These are phyloP conservation scores for Lerista edwardsae DNA, from an alignment of 2,797 vertebrate species.

Conservation along the genomic window DNA sequence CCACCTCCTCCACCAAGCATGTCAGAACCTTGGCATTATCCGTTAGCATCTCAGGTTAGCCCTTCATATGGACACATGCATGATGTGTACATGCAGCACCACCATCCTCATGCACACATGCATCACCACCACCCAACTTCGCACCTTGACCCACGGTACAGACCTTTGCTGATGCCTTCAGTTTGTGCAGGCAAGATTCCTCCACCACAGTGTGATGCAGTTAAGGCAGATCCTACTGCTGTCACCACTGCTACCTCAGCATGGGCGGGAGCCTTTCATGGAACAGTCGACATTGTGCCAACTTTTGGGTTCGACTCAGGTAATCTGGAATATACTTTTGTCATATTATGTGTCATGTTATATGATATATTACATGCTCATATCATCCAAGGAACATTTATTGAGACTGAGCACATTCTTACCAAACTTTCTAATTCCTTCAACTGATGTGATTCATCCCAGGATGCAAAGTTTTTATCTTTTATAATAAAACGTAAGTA, in stretches of 20 bases:
- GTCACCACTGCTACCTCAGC: constrained; percentile 81
- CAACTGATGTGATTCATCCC: not conserved
- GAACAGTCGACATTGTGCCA: constrained; percentile 87
- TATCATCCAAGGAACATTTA: constrained; percentile 23
- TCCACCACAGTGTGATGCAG: constrained; percentile 80
- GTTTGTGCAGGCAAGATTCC: constrained; percentile 83
- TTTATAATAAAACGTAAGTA: not conserved
- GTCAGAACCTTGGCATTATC: constrained; percentile 92
- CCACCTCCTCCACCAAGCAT: constrained; percentile 81
- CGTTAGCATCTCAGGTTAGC: constrained; percentile 87
- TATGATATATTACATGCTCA: not conserved
- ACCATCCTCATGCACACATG: constrained; percentile 79
- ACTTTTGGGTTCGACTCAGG: constrained; percentile 89
- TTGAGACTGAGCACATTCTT: not conserved
- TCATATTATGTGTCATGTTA: no score
- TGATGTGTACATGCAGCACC: constrained; percentile 88
- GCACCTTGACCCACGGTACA: constrained; percentile 87
- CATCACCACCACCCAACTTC: constrained; percentile 82
- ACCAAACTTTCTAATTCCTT: not conserved
- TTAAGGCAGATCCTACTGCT: constrained; percentile 87
- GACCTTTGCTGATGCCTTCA: constrained; percentile 88
- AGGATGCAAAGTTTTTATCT: not conserved
- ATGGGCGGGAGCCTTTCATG: constrained; percentile 91
- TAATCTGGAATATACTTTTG: constrained; percentile 58
- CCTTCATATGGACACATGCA: constrained; percentile 89